A percentile compares a stretch with the other conserved stretches of the same genome.
Evolutionary conservation across 2,888 invertebrate species (phyloP).

Genomic region (Heteromurus nitidus): DNA sequence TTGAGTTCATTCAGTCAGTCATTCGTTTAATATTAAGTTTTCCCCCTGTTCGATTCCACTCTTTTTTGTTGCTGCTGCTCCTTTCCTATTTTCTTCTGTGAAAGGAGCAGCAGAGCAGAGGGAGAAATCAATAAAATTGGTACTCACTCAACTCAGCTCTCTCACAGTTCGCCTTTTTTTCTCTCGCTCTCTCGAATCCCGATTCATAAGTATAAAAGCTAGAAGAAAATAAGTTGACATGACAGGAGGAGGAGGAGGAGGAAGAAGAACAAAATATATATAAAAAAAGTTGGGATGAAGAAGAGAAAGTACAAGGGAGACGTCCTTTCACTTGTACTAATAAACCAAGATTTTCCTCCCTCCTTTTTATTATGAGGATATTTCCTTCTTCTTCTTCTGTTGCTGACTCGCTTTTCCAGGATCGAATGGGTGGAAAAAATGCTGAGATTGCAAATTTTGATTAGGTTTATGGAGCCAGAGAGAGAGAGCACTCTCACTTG

Average conservation of each 20-base stretch:
- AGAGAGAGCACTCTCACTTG: not conserved
- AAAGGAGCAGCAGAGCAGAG: not conserved
- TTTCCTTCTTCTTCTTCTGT: too few species aligned
- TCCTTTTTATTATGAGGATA: not conserved
- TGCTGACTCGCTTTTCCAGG: too few species aligned
- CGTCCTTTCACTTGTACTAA: not conserved
- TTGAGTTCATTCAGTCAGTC: slow-evolving; percentile 19
- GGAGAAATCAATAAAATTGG: slow-evolving; percentile 43
- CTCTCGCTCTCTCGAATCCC: not conserved
- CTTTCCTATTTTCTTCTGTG: not conserved
- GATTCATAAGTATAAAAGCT: slow-evolving; percentile 19
- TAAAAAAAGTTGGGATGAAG: too few species aligned
- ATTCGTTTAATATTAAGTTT: slow-evolving; percentile 52
- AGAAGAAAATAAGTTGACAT: slow-evolving; percentile 12
- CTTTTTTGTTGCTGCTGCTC: too few species aligned
- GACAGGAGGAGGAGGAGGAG: not conserved
- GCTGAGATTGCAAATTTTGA: slow-evolving; percentile 46
- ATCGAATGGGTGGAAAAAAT: not conserved
- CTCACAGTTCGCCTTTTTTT: not conserved
- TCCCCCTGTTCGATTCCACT: slow-evolving; percentile 1
- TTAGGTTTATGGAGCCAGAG: slow-evolving; percentile 23
- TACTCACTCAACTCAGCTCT: not conserved
- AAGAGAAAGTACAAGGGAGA: not conserved
- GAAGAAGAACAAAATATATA: not conserved
- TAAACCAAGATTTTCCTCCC: not conserved